Percentiles rank a stretch among this genome's conserved stretches.
phyloP scores from a whole-genome alignment of 2,113 vertebrate species.

The Leptodactylus fuscus region DNA sequence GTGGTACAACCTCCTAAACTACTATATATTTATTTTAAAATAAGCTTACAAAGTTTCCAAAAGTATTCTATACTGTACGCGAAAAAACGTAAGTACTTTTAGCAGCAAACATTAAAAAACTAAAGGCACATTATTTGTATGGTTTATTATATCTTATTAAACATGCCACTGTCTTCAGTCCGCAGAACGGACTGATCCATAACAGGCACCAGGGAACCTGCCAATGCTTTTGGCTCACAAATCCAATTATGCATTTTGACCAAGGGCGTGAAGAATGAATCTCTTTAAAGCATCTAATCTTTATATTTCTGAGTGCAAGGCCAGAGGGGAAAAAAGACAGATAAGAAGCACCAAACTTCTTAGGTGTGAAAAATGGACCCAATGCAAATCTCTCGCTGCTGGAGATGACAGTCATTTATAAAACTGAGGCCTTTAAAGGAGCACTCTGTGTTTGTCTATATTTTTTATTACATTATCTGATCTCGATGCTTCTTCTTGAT shows the following conservation, averaged over 20 bases:
- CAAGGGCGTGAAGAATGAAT: conserved; percentile 52
- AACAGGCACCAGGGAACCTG: conserved; percentile 26
- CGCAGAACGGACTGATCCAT: conserved; percentile 36
- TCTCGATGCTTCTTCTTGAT: conserved; percentile 28
- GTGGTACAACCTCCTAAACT: not conserved
- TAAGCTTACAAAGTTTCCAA: not conserved
- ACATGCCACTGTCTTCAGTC: conserved; percentile 18
- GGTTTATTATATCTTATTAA: not conserved
- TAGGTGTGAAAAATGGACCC: conserved; percentile 44
- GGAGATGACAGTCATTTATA: conserved; percentile 54
- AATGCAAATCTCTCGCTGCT: conserved; percentile 49
- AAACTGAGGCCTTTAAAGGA: conserved; percentile 5
- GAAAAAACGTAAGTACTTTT: not conserved
- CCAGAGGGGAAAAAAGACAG: conserved; percentile 29
- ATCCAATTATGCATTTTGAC: conserved; percentile 54
- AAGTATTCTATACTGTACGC: not conserved
- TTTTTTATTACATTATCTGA: conserved; percentile 43
- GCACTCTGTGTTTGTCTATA: not conserved
- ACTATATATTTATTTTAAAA: not conserved
- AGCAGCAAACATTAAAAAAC: not conserved
- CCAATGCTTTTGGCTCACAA: conserved; percentile 55
- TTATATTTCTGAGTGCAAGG: conserved; percentile 52
- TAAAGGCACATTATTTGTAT: not conserved
- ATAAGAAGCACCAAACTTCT: conserved; percentile 30
- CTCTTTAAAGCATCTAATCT: conserved; percentile 56